Evolutionary conservation across 2,797 vertebrate species (phyloP).

Genomic region (Danio jaintianensis): DNA sequence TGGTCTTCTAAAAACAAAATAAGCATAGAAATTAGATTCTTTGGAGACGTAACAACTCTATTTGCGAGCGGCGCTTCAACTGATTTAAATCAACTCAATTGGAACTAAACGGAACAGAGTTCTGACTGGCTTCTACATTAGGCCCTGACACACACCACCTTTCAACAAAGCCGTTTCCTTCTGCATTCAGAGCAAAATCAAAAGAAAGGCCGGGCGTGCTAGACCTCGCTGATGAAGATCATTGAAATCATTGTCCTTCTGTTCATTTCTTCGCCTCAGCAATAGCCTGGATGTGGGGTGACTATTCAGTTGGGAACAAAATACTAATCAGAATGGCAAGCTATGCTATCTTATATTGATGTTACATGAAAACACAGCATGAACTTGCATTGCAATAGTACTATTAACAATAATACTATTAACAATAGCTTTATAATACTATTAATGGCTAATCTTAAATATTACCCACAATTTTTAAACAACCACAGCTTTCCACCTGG

Average conservation of each 20-base stretch:
- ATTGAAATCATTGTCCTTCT: slow-evolving; percentile 12
- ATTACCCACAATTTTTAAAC: too few relatives aligned
- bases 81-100: slow-evolving; percentile 37
- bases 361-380: not conserved
- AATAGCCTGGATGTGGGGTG: not conserved
- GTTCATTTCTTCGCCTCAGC: not conserved
- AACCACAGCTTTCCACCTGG: too few relatives aligned
- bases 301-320: not conserved
- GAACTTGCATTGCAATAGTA: not conserved
- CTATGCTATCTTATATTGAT: not conserved
- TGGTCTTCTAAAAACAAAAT: slow-evolving; percentile 21
- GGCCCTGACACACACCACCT: slow-evolving; percentile 21
- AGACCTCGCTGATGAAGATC: slow-evolving; percentile 2
- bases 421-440: not conserved
- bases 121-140: slow-evolving; percentile 27
- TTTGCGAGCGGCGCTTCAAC: slow-evolving; percentile 3
- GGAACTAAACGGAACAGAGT: slow-evolving; percentile 34
- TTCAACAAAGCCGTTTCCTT: slow-evolving; percentile 27
- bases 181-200: slow-evolving; percentile 24
- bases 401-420: too few relatives aligned
- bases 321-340: not conserved
- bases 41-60: slow-evolving; percentile 22
- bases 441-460: too few relatives aligned
- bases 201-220: not conserved
- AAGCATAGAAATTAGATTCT: not conserved